A percentile compares a stretch with the other conserved stretches of the same genome.
Conservation (phyloP, 2,888 invertebrate genomes). For the Chaetogeoica ovagalla region DNA sequence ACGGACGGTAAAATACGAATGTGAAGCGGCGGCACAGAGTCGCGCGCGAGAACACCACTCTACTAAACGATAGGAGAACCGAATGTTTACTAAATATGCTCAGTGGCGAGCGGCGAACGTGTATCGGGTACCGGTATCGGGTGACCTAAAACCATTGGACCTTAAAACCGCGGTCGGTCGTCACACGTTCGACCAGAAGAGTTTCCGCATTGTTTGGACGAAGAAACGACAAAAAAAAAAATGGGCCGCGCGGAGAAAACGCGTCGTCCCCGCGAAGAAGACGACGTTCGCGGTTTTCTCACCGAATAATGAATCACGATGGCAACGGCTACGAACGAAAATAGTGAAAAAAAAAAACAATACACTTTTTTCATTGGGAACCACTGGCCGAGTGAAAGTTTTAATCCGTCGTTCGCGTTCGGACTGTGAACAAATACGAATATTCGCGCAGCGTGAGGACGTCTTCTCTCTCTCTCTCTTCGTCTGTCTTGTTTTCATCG, state of each 20-base stretch:
- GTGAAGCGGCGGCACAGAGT: not conserved
- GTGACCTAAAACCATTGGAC: constrained; percentile 50
- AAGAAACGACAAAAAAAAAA: not conserved
- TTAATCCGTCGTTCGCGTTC: not conserved
- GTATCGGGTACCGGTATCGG: constrained; percentile 2
- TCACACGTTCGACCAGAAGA: not conserved
- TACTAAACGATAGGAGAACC: constrained; percentile 17
- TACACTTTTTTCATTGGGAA: not conserved
- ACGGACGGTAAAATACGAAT: too few species aligned
- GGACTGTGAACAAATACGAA: constrained; percentile 17
- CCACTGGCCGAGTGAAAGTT: constrained; percentile 49
- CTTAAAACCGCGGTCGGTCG: constrained; percentile 6
- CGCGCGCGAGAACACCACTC: constrained; percentile 34
- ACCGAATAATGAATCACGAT: not conserved
- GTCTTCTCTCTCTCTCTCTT: not conserved
- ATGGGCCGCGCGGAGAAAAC: not conserved
- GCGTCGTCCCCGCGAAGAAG: not conserved
- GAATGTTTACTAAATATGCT: not conserved
- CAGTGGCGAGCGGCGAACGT: not conserved
- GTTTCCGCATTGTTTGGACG: not conserved
- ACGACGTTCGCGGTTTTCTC: not conserved
- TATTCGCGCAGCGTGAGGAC: constrained; percentile 33
- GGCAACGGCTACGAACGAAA: not conserved
- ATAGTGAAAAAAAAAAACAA: not conserved
- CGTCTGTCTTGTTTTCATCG: not conserved